A percentile compares a stretch with the other conserved stretches of the same genome.
phyloP scores from a whole-genome alignment of 2,888 invertebrate species.

The Drosophila cognata region DNA sequence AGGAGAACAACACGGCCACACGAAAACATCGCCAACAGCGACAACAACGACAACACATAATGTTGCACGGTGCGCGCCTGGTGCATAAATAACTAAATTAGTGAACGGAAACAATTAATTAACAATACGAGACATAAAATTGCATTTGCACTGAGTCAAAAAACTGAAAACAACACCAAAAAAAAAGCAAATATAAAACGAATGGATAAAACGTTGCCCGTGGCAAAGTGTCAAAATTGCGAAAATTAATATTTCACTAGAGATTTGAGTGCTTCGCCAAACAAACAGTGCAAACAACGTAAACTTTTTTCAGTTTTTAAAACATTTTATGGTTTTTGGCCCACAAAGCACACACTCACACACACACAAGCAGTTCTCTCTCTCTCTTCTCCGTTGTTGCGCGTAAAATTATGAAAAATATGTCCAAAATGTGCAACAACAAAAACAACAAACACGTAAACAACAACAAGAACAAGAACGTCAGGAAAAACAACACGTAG shows the following conservation, averaged over 20 bases:
- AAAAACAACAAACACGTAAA: slow-evolving; percentile 21
- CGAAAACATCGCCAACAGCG: slow-evolving; percentile 3
- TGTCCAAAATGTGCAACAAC: slow-evolving; percentile 62
- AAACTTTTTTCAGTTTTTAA: slow-evolving; percentile 52
- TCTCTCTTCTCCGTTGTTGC: slow-evolving; percentile 20
- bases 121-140: slow-evolving; percentile 39
- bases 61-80: slow-evolving; percentile 23
- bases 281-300: slow-evolving; percentile 31
- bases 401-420: slow-evolving; percentile 76
- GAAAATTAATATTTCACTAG: slow-evolving; percentile 77
- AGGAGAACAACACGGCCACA: slow-evolving; percentile 41
- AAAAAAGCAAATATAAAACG: slow-evolving; percentile 18
- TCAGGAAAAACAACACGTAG: slow-evolving; percentile 28
- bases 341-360: slow-evolving; percentile 9
- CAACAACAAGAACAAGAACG: slow-evolving; percentile 31
- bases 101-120: slow-evolving; percentile 40
- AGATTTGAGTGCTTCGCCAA: slow-evolving; percentile 64
- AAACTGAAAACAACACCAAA: slow-evolving; percentile 20
- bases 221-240: slow-evolving; percentile 73
- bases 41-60: slow-evolving; percentile 10
- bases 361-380: slow-evolving; percentile 27
- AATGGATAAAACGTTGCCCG: slow-evolving; percentile 38
- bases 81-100: slow-evolving; percentile 58
- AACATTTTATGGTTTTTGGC: slow-evolving; percentile 44
- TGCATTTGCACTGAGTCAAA: slow-evolving; percentile 10